A percentile compares a stretch with the other conserved stretches of the same genome.
Conservation (phyloP, 2,797 vertebrate species). For the Cottoperca gobio region DNA sequence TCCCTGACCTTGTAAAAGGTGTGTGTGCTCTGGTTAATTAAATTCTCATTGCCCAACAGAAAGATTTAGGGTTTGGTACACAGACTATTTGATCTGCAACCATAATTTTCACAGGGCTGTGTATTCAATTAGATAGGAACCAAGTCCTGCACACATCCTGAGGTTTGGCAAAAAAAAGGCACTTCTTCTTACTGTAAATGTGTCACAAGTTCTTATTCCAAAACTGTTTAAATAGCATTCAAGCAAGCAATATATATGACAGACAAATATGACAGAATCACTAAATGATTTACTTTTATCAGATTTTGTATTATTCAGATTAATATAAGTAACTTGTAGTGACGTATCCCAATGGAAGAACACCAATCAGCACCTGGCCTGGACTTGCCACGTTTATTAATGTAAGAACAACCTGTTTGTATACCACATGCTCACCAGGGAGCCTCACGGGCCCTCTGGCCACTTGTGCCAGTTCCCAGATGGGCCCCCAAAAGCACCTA, state of each 20-base stretch:
- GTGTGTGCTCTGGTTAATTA: conserved; percentile 2
- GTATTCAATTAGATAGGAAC: background rate
- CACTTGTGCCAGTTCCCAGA: conserved; percentile 80
- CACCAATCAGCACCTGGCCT: conserved; percentile 30
- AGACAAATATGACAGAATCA: background rate
- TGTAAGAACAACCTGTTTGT: conserved; percentile 69
- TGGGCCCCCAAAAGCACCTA: conserved; percentile 74
- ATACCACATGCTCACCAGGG: conserved; percentile 65
- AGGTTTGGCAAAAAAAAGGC: background rate
- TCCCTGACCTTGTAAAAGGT: conserved; percentile 40
- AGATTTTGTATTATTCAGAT: background rate
- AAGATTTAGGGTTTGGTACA: background rate
- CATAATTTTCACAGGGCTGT: too few relatives aligned
- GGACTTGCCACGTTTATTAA: conserved; percentile 40
- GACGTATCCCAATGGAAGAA: conserved; percentile 1
- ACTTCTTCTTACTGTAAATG: background rate
- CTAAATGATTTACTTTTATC: background rate
- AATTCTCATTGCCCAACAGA: background rate
- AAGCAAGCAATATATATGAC: too few relatives aligned
- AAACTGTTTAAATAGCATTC: background rate
- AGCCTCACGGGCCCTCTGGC: conserved; percentile 47
- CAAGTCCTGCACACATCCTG: background rate
- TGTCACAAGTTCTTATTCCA: background rate
- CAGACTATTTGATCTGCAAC: background rate
- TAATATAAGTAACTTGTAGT: background rate